These are phyloP conservation scores for Drosophila borborema DNA, from an alignment of 2,888 invertebrate species.

Conservation along the genomic window DNA sequence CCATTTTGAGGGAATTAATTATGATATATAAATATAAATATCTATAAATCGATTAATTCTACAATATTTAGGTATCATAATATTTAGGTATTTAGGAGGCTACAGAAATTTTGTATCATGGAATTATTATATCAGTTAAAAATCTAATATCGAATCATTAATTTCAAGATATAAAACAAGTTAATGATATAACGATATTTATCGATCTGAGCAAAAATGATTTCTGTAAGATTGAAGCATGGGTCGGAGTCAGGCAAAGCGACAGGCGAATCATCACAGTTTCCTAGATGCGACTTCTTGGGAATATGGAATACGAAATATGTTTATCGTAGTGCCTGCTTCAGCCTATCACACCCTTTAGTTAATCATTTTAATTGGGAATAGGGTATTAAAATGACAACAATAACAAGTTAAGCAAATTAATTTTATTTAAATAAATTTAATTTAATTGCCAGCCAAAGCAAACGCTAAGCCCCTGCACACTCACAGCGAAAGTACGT, in stretches of 20 bases:
- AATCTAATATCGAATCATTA: too few species aligned
- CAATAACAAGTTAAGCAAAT: slow-evolving; percentile 54
- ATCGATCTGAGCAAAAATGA: neutral
- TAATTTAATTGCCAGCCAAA: slow-evolving; percentile 80
- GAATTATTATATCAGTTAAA: too few species aligned
- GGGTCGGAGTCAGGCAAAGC: too few species aligned
- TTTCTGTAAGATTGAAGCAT: neutral
- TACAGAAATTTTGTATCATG: too few species aligned
- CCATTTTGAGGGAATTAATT: neutral
- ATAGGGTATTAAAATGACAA: slow-evolving; percentile 12
- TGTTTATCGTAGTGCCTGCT: neutral
- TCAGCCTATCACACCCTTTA: neutral
- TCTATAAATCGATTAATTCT: too few species aligned
- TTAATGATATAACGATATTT: neutral
- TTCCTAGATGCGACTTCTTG: neutral
- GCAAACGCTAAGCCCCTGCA: slow-evolving; percentile 46
- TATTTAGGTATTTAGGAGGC: too few species aligned
- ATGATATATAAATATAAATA: neutral
- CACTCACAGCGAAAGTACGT: slow-evolving; percentile 18
- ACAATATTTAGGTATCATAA: too few species aligned
- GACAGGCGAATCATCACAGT: neutral
- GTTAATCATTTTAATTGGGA: neutral
- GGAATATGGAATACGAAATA: neutral
- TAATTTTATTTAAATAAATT: slow-evolving; percentile 81
- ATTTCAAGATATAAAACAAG: neutral